Base-by-base conservation (phyloP, 2,888 invertebrate species). In the Thelaira solivaga region DNA sequence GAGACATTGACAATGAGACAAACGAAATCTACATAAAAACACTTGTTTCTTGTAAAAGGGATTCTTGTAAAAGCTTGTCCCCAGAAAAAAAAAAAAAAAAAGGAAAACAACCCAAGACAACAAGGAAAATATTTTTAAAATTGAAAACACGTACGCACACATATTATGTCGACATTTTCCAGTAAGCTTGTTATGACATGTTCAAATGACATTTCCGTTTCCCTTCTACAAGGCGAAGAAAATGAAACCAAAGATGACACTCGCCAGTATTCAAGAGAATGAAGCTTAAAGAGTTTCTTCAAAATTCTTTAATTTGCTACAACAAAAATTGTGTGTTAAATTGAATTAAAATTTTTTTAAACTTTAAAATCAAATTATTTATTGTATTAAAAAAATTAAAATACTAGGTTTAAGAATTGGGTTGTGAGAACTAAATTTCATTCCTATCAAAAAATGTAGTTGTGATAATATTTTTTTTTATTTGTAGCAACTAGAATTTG, bases 151-250 rank as follows among this genome's bases (percentile, higher is more conserved):
- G 78, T 78, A 74, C 65, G 36, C 57, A 61, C n/a, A n/a, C 69
- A 71, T 74, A 74, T 78, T 74, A 78, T 74, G 74, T 78, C 61
- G 74, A 78, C 69, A 78, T 78, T 78, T 74, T 78, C 74, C 69
- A 74, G 59, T 71, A 67, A 74, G 78, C 78, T 61, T 78, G 78
- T 74, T 78, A 74, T 71, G 78, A 78, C 78, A 78, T 78, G 69
- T 65, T 65, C 65, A 71, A 78, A 74, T 78, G 74, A 55, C 78
- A 78, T 78, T 78, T 77, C 76, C 72, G 76, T 72, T 68, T 78
- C 78, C 69, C 71, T 43, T 69, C 68, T 34, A 31, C 24, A 39
- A 55, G 45, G n/a, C 3, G 62, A 45, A 11, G 41, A 16, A 49
- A 49, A 11, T 26, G 45, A 43, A 61, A 24, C 11, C 7, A n/a